Evolutionary conservation across 53 echinoderm and acorn worm species (phyloP).

Genomic region (Arbacia lixula): DNA sequence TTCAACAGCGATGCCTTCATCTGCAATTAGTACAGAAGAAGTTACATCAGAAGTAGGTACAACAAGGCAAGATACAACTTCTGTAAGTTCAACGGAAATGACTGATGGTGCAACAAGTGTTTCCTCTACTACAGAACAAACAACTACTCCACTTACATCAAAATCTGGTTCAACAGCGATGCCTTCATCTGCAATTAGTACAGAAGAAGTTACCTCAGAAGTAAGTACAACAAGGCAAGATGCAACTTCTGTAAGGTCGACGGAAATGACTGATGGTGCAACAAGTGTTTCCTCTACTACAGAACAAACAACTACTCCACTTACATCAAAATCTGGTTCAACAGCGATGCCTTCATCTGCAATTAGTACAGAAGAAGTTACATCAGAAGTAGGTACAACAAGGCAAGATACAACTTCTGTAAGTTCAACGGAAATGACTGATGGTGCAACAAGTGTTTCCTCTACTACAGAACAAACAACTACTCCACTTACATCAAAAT

Average conservation of each 20-base stretch:
- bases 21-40: neutral
- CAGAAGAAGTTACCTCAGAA: neutral
- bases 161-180: neutral
- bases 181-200: neutral
- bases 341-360: neutral
- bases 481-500: neutral
- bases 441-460: neutral
- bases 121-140: neutral
- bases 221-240: neutral
- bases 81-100: neutral
- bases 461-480: neutral
- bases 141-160: neutral
- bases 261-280: neutral
- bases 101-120: neutral
- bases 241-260: neutral
- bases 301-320: neutral
- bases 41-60: neutral
- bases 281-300: neutral
- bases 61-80: neutral
- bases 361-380: neutral
- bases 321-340: neutral
- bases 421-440: neutral
- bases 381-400: neutral
- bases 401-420: neutral
- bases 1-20: neutral